Conservation (phyloP, 2,113 vertebrate species). For the Cyphomyrus discorhynchus region DNA sequence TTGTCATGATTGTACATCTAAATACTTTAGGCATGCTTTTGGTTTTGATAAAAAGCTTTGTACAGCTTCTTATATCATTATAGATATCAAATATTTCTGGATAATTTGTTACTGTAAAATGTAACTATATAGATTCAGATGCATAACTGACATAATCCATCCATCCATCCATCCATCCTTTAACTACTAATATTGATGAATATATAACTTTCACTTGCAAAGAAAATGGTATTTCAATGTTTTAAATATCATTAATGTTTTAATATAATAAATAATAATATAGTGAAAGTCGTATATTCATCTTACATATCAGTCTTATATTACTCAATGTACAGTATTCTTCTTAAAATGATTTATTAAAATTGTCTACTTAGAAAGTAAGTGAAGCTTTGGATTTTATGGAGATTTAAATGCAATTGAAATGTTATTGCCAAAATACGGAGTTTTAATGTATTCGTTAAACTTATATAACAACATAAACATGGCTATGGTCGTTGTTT, state of each 20-base stretch:
- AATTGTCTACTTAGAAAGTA: background rate
- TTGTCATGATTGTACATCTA: conserved; percentile 19
- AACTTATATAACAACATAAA: background rate
- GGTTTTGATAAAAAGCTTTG: conserved; percentile 55
- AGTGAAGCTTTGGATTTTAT: background rate
- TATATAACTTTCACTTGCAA: background rate
- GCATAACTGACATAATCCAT: background rate
- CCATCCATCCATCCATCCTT: background rate
- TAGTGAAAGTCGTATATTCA: background rate
- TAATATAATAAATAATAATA: background rate
- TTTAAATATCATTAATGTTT: background rate
- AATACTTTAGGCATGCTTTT: conserved; percentile 19
- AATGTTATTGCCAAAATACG: background rate
- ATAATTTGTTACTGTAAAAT: background rate
- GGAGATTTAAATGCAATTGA: background rate
- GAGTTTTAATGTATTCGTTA: background rate
- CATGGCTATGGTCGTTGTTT: background rate
- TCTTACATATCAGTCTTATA: background rate
- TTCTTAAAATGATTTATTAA: background rate
- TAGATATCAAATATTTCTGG: background rate
- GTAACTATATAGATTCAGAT: background rate
- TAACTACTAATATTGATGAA: background rate
- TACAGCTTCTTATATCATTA: conserved; percentile 36
- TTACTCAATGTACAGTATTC: background rate
- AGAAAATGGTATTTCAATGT: background rate